These are phyloP conservation scores for Entomobrya multifasciata DNA, from an alignment of 2,888 invertebrate genomes.

Conservation along the genomic window DNA sequence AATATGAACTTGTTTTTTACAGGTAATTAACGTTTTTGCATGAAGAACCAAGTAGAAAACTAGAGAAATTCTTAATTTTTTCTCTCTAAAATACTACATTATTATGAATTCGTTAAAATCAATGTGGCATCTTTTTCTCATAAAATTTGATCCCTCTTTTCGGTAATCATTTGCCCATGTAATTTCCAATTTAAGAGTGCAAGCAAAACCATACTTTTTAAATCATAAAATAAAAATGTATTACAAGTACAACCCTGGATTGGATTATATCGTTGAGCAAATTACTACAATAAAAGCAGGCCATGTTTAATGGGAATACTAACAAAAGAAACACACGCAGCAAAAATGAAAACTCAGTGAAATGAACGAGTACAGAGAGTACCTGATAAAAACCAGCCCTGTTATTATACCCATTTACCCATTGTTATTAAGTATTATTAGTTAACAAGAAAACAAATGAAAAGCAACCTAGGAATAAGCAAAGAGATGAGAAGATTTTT, in stretches of 20 bases:
- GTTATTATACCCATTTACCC: slow-evolving; percentile 50
- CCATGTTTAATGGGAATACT: no score
- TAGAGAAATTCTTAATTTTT: no score
- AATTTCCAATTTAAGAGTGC: slow-evolving; percentile 52
- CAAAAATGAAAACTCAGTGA: background rate
- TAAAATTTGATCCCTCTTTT: slow-evolving; percentile 39
- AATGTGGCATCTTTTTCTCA: background rate
- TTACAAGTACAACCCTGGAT: background rate
- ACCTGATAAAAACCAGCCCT: slow-evolving; percentile 35
- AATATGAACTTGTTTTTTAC: background rate
- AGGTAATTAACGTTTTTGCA: background rate
- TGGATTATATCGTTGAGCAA: slow-evolving; percentile 18
- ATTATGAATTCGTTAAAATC: background rate
- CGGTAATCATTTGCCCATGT: slow-evolving; percentile 34
- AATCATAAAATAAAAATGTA: slow-evolving; percentile 9
- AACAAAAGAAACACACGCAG: background rate
- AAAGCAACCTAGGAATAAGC: background rate
- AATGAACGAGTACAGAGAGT: slow-evolving; percentile 10
- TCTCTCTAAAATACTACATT: no score
- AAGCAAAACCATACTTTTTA: slow-evolving; percentile 23
- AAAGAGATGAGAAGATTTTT: slow-evolving; percentile 4
- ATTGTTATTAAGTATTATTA: slow-evolving; percentile 59
- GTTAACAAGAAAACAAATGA: slow-evolving; percentile 60
- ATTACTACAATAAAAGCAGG: background rate
- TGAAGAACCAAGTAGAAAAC: background rate